phyloP scores from a whole-genome alignment of 1,140 invertebrate genomes.

The Aphelenchoides besseyi region DNA sequence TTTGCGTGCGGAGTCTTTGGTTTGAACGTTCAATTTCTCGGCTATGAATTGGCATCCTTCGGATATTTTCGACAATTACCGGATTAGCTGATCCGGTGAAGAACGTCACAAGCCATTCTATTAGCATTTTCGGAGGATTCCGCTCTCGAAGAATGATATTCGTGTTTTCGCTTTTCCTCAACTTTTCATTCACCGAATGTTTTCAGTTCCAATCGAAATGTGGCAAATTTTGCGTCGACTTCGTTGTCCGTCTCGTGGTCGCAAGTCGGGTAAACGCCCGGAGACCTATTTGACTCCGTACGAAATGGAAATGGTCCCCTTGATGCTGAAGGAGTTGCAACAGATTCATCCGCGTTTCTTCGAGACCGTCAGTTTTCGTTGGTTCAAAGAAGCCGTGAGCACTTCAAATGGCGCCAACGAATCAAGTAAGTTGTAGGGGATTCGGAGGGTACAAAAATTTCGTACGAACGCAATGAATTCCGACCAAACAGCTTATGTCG shows the following conservation, averaged over 20 bases:
- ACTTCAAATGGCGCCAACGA: neutral
- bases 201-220: too few relatives aligned
- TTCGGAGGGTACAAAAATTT: too few relatives aligned
- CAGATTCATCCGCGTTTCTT: conserved; percentile 44
- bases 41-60: too few relatives aligned
- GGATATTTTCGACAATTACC: too few relatives aligned
- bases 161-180: too few relatives aligned
- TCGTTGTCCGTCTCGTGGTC: conserved; percentile 21
- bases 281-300: conserved; percentile 34
- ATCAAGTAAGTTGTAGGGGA: conserved; percentile 18
- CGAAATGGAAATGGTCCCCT: conserved; percentile 48
- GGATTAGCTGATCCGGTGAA: too few relatives aligned
- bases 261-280: conserved; percentile 28
- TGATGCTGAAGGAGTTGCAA: conserved; percentile 50
- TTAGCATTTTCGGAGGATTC: too few relatives aligned
- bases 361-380: conserved; percentile 50
- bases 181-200: too few relatives aligned
- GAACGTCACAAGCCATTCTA: too few relatives aligned
- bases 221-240: conserved; percentile 21
- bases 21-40: too few relatives aligned
- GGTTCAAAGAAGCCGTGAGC: conserved; percentile 30
- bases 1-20: too few relatives aligned
- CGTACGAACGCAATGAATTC: neutral
- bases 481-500: neutral
- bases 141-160: too few relatives aligned